Conservation (phyloP, 2,888 invertebrate species). For the Spilarctia lutea region DNA sequence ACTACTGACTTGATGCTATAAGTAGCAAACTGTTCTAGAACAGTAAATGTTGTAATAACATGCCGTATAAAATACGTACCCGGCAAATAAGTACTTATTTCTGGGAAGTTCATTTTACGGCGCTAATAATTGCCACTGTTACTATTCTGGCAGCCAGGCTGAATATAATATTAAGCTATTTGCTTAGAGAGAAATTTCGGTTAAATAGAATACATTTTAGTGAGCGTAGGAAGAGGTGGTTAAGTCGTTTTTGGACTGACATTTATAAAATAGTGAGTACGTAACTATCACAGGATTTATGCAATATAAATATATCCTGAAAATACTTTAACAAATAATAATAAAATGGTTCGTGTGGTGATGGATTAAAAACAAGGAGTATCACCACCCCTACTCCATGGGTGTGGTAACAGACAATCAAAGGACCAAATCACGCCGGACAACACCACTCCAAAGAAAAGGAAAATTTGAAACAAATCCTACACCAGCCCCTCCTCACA, state of each 20-base stretch:
- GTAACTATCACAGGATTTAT: not conserved
- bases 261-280: not conserved
- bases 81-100: not conserved
- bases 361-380: no score
- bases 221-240: not conserved
- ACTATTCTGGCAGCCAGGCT: not conserved
- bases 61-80: not conserved
- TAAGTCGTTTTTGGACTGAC: not conserved
- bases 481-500: no score
- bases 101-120: not conserved
- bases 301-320: not conserved
- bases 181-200: not conserved
- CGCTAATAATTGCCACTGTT: not conserved
- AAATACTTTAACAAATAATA: no score
- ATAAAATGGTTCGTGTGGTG: no score
- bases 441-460: no score
- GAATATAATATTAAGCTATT: not conserved
- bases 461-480: no score
- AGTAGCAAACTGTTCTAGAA: slow-evolving; percentile 14
- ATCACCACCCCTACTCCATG: no score
- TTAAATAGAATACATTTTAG: not conserved
- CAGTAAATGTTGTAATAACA: slow-evolving; percentile 5
- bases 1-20: slow-evolving; percentile 7
- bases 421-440: no score
- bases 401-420: no score